phyloP scores from a whole-genome alignment of 2,888 invertebrate species.

The Drosophila lacicola region DNA sequence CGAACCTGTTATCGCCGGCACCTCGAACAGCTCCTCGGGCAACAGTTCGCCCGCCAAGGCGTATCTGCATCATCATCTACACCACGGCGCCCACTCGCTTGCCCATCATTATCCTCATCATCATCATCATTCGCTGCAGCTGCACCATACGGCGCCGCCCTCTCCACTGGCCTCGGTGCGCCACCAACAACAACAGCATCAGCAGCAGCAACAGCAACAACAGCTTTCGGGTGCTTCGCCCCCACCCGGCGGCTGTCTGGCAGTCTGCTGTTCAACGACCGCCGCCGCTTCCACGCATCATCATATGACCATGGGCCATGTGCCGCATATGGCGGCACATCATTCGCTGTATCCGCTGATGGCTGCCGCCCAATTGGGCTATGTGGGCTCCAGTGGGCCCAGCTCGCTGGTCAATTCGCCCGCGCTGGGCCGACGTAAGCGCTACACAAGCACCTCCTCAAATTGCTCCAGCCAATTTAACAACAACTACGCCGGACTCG shows the following conservation, averaged over 20 bases:
- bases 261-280: slow-evolving; percentile 56
- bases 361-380: slow-evolving; percentile 70
- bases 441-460: slow-evolving; percentile 87
- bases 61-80: slow-evolving; percentile 67
- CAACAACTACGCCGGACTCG: slow-evolving; percentile 87
- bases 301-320: slow-evolving; percentile 53
- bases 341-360: slow-evolving; percentile 79
- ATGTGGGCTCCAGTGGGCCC: slow-evolving; percentile 78
- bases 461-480: slow-evolving; percentile 88
- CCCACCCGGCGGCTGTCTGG: slow-evolving; percentile 44
- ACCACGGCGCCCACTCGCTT: slow-evolving; percentile 40
- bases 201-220: slow-evolving; percentile 35
- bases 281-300: slow-evolving; percentile 57
- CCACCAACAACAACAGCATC: slow-evolving; percentile 63
- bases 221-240: slow-evolving; percentile 35
- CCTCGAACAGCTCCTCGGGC: slow-evolving; percentile 53
- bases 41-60: slow-evolving; percentile 58
- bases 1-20: slow-evolving; percentile 32
- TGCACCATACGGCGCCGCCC: slow-evolving; percentile 73
- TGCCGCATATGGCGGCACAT: slow-evolving; percentile 63
- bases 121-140: slow-evolving; percentile 64
- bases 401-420: slow-evolving; percentile 85
- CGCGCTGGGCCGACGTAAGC: slow-evolving; percentile 88
- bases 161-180: slow-evolving; percentile 67
- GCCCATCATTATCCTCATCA: slow-evolving; percentile 59